Conservation (phyloP, 2,888 invertebrate species). For the Volucella zonaria region DNA sequence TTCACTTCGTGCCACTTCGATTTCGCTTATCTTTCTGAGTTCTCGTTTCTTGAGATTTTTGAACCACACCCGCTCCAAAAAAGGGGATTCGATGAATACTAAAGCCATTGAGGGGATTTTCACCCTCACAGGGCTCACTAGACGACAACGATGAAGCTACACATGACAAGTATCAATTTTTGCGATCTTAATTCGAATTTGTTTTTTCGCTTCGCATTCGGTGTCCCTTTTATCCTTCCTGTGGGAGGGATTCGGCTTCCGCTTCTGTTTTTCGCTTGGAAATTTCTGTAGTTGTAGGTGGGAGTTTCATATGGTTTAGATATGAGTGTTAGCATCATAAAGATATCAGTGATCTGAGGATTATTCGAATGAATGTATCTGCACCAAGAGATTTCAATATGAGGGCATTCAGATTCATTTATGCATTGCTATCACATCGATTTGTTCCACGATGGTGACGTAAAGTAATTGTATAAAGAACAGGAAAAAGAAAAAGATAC, state of each 20-base stretch:
- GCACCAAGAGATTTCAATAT: constrained; percentile 30
- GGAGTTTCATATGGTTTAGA: constrained; percentile 56
- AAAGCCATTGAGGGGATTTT: constrained; percentile 64
- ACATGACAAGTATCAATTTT: constrained; percentile 69
- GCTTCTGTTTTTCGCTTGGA: constrained; percentile 4
- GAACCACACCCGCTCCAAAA: neutral
- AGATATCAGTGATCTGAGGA: constrained; percentile 48
- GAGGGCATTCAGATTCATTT: constrained; percentile 67
- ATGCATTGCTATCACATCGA: constrained; percentile 61
- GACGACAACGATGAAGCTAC: neutral
- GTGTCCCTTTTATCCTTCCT: constrained; percentile 53
- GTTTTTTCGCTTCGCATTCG: constrained; percentile 48
- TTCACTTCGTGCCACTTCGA: constrained; percentile 58
- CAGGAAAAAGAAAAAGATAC: too few species aligned
- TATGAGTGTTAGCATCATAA: constrained; percentile 61
- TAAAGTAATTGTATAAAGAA: too few species aligned
- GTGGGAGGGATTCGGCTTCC: neutral
- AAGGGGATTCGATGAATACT: constrained; percentile 34
- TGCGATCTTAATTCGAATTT: constrained; percentile 71
- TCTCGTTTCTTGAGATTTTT: constrained; percentile 21
- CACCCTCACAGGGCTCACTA: constrained; percentile 40
- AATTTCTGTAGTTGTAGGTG: constrained; percentile 30
- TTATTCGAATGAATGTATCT: constrained; percentile 55
- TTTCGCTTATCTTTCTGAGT: constrained; percentile 54
- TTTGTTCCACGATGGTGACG: neutral